Conservation (phyloP, 1,140 invertebrate genomes). For the Eumaeus atala region DNA sequence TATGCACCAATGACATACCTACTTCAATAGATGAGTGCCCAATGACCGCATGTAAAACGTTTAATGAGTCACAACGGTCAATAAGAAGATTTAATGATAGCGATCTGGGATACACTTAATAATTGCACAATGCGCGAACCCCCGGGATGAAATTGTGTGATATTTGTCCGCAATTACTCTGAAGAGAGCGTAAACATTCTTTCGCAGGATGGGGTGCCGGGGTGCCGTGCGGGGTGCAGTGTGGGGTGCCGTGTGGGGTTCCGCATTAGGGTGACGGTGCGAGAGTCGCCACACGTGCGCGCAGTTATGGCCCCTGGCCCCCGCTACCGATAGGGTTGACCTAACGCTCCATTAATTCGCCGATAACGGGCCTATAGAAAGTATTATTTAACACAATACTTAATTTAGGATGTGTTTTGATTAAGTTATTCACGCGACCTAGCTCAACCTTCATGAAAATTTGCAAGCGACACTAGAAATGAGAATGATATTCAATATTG, state of each 20-base stretch:
- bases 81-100: no score
- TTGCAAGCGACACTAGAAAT: no score
- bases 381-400: no score
- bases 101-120: neutral
- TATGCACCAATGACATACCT: no score
- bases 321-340: slow-evolving; percentile 49
- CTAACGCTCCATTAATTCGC: slow-evolving; percentile 38
- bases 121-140: slow-evolving; percentile 16
- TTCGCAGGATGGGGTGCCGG: slow-evolving; percentile 39
- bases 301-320: slow-evolving; percentile 44
- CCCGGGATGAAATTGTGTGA: slow-evolving; percentile 37
- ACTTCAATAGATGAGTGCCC: no score
- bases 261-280: slow-evolving; percentile 22
- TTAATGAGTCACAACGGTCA: no score
- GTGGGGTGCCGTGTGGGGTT: slow-evolving; percentile 25
- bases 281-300: slow-evolving; percentile 51
- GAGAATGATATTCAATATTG: no score
- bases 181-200: slow-evolving; percentile 40
- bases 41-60: no score
- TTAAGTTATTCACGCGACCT: no score
- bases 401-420: no score
- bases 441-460: no score
- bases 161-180: slow-evolving; percentile 62
- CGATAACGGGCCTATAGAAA: slow-evolving; percentile 16
- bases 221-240: slow-evolving; percentile 16